phyloP scores from a whole-genome alignment of 1,140 invertebrate species.

The Saccostrea glomerata region DNA sequence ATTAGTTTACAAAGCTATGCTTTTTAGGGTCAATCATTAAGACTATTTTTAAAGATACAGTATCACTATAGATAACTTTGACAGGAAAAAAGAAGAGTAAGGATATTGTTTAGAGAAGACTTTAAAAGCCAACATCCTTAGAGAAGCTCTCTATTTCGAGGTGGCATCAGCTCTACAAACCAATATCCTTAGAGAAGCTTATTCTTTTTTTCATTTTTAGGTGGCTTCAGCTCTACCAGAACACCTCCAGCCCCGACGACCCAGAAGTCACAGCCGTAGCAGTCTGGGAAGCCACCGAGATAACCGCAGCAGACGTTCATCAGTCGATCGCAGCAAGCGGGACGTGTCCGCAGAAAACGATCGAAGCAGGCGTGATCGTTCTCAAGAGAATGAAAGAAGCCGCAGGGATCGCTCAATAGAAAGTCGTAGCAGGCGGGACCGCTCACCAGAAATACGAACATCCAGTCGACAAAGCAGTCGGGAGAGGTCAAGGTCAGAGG shows the following conservation, averaged over 20 bases:
- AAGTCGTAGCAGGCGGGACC: conserved; percentile 34
- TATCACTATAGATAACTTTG: too few species aligned
- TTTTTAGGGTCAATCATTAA: too few species aligned
- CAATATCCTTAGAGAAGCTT: too few species aligned
- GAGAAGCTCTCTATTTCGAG: background rate
- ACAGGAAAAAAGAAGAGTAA: too few species aligned
- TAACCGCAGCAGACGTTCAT: conserved; percentile 23
- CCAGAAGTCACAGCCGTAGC: conserved; percentile 50
- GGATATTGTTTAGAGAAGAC: too few species aligned
- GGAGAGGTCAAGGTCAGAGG: conserved; percentile 23
- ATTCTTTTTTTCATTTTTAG: background rate
- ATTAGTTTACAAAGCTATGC: too few species aligned
- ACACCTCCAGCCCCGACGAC: conserved; percentile 29
- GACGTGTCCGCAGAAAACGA: background rate
- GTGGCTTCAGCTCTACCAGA: conserved; percentile 39
- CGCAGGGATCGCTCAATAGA: conserved; percentile 39
- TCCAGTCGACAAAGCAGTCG: conserved; percentile 21
- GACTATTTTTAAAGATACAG: too few species aligned
- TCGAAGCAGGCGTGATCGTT: too few species aligned
- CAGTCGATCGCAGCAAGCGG: conserved; percentile 34
- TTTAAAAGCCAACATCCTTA: too few species aligned
- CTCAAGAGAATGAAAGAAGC: background rate
- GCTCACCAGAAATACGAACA: conserved; percentile 19
- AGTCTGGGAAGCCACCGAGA: conserved; percentile 48
- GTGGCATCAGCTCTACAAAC: background rate